Evolutionary conservation across 64 coral and sea anemone genomes (phyloP), one percentile per base, ranked within the genome.

Genomic region (Stichodactyla helianthus): DNA sequence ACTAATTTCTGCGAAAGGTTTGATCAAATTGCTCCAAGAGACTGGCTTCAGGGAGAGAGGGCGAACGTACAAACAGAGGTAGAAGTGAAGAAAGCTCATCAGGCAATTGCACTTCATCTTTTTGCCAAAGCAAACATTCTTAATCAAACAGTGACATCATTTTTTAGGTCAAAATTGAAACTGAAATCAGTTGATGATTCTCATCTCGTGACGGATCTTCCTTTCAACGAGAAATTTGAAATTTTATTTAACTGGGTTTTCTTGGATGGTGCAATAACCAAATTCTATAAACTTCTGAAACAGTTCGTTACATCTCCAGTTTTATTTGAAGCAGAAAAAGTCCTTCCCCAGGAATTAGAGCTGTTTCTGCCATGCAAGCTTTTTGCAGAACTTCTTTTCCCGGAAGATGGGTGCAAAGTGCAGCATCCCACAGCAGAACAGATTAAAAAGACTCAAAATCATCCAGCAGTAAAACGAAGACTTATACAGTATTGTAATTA

Each of bases 201-300:
- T 15, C 15, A 54, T 50, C 35, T 44, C 35, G 35, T 44, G 35
- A 50, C 35, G 15, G 50, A 81, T 16, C 5, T 52, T 14, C 78
- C 78, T n/a, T 81, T 74, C 78, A 57, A 79, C 61, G 68, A 54
- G 54, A 82, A 89, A 51, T 98, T 98, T 44, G 8, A 82, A 4
- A 67, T 87, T 26, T 63, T 82, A 35, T 82, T 91, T 53, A 86
- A 93, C 53, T 89, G 93, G 52, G 77, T 93, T n/a, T 82, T 53
- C 59, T 59, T 98, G 53, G 89, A 98, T 25, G 84, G 79, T 77
- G 89, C 77, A 61, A 76, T 93, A 14, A 26, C 28, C 18, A 83
- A 83, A 55, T 91, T 89, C 87, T 77, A 51, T 5, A 83, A 84
- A 15, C 78, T 19, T 6, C 78, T 81, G 78, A 81, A 81, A 53